phyloP scores from a whole-genome alignment of 2,113 vertebrate species.

The Leptodactylus fuscus region DNA sequence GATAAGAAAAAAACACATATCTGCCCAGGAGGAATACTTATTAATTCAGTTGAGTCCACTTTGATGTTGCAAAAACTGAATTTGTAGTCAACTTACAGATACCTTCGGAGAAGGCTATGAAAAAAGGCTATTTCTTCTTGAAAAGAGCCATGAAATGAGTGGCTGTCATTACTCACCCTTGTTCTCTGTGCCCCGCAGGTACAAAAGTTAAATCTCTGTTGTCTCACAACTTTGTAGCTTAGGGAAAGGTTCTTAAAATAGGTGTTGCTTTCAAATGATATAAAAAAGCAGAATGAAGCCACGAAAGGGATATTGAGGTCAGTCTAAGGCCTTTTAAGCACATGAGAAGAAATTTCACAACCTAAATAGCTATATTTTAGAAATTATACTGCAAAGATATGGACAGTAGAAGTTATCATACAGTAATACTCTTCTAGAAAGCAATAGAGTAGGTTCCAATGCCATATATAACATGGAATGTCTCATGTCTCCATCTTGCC shows the following conservation, averaged over 20 bases:
- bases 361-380: slow-evolving; percentile 11
- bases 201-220: slow-evolving; percentile 53
- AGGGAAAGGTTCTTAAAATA: slow-evolving; percentile 41
- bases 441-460: neutral
- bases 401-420: neutral
- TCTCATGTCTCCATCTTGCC: neutral
- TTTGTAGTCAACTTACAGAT: slow-evolving; percentile 48
- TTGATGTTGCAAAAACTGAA: slow-evolving; percentile 40
- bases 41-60: slow-evolving; percentile 26
- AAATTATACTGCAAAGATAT: neutral
- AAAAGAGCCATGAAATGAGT: slow-evolving; percentile 50
- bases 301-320: slow-evolving; percentile 29
- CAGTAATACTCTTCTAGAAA: neutral
- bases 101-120: slow-evolving; percentile 36
- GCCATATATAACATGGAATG: neutral
- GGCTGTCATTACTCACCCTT: slow-evolving; percentile 54
- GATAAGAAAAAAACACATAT: neutral
- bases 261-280: slow-evolving; percentile 50
- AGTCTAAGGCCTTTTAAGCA: neutral
- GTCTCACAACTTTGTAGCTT: slow-evolving; percentile 54
- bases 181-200: slow-evolving; percentile 47
- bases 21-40: slow-evolving; percentile 12
- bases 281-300: slow-evolving; percentile 40
- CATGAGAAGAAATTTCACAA: slow-evolving; percentile 23
- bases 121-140: slow-evolving; percentile 49